These are phyloP conservation scores for Trachops cirrhosus DNA, from an alignment of 2,797 vertebrate species.

Conservation along the genomic window DNA sequence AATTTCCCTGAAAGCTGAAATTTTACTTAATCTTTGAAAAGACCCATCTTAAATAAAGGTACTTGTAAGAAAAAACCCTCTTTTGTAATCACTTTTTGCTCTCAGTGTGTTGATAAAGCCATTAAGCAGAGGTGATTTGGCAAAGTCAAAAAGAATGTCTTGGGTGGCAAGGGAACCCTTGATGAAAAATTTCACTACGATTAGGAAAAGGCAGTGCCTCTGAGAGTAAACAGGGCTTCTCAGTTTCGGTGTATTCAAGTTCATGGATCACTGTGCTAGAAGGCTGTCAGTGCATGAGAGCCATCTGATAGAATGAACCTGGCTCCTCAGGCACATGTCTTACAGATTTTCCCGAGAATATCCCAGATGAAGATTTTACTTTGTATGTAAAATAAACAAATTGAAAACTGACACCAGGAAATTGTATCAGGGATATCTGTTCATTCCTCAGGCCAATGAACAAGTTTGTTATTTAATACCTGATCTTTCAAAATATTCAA, in stretches of 20 bases:
- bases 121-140: conserved; percentile 4
- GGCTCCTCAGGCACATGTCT: background rate
- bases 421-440: background rate
- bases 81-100: background rate
- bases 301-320: background rate
- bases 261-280: background rate
- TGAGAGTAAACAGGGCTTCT: conserved; percentile 3
- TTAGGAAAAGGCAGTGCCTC: background rate
- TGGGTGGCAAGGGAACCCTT: background rate
- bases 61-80: background rate
- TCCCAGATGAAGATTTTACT: background rate
- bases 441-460: background rate
- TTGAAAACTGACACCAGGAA: background rate
- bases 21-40: background rate
- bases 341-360: background rate
- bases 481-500: background rate
- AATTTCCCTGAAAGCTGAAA: background rate
- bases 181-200: conserved; percentile 18
- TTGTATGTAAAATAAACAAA: conserved; percentile 22
- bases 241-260: background rate
- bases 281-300: background rate
- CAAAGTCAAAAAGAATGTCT: conserved; percentile 24
- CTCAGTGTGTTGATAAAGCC: conserved; percentile 25
- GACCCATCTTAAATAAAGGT: background rate
- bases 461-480: background rate